These are phyloP conservation scores for Fistularia commersonii DNA, from an alignment of 2,797 vertebrate species.

Conservation along the genomic window DNA sequence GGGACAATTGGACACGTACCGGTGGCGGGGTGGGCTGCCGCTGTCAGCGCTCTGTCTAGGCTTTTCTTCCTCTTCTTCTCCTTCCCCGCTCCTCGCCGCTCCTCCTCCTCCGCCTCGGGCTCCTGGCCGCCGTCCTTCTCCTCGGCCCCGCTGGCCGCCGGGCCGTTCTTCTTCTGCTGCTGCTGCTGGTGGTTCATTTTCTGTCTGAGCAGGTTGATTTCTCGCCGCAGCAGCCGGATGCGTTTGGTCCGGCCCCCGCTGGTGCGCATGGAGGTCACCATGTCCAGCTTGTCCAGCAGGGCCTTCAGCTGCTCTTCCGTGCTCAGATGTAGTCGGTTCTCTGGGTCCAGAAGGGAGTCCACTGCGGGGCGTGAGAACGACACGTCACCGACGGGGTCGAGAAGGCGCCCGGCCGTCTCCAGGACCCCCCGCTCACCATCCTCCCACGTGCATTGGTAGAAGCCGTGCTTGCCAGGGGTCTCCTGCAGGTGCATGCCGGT, in stretches of 20 bases:
- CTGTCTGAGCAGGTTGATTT: constrained; percentile 89
- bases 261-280: constrained; percentile 86
- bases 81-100: constrained; percentile 12
- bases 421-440: constrained; percentile 84
- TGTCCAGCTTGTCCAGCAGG: constrained; percentile 92
- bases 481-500: constrained; percentile 91
- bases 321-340: constrained; percentile 89
- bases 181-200: constrained; percentile 82
- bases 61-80: constrained; percentile 32
- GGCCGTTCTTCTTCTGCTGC: constrained; percentile 74
- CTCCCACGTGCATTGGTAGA: constrained; percentile 92
- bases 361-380: constrained; percentile 70
- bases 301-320: constrained; percentile 90
- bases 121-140: constrained; percentile 38
- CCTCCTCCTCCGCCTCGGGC: constrained; percentile 29
- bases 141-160: constrained; percentile 69
- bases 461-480: constrained; percentile 83
- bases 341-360: constrained; percentile 87
- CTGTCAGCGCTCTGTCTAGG: no score
- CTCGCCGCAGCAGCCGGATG: constrained; percentile 85
- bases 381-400: background rate
- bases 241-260: constrained; percentile 92
- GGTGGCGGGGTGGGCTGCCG: no score
- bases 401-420: background rate
- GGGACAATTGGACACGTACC: no score